Evolutionary conservation across 2,888 invertebrate species (phyloP).

Genomic region (Allacma fusca): DNA sequence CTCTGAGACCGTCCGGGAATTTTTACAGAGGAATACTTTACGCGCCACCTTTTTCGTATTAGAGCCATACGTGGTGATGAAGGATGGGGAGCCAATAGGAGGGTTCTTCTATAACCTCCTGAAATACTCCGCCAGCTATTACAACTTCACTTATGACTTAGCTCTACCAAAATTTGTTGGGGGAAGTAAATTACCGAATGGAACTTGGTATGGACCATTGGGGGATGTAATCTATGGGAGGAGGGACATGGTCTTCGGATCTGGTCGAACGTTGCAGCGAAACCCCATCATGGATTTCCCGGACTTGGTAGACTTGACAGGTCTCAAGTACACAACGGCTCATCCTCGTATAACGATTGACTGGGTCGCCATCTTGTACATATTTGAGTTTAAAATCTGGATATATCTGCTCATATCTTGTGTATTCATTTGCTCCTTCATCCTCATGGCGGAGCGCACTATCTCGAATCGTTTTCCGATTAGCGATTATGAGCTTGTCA

Average conservation of each 20-base stretch:
- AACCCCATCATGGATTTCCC: background rate
- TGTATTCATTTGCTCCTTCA: background rate
- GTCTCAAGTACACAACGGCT: background rate
- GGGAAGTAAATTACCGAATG: background rate
- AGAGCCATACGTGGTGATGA: conserved; percentile 3
- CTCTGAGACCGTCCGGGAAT: background rate
- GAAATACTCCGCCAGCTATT: background rate
- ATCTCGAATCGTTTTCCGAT: too few relatives aligned
- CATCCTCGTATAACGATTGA: background rate
- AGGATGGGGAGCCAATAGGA: background rate
- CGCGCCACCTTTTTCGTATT: background rate
- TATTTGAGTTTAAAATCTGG: background rate
- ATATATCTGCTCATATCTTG: background rate
- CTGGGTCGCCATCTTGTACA: background rate
- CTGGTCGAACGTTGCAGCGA: background rate
- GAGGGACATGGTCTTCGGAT: background rate
- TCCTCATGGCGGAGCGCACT: background rate
- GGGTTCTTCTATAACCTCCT: background rate
- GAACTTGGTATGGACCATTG: background rate
- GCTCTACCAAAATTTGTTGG: background rate
- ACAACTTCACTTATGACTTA: conserved; percentile 1
- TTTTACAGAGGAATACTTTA: background rate
- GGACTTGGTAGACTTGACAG: background rate
- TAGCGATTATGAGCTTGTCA: too few relatives aligned
- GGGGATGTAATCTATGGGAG: background rate